Conservation (phyloP, 2,113 vertebrate species). For the Fulica atra region DNA sequence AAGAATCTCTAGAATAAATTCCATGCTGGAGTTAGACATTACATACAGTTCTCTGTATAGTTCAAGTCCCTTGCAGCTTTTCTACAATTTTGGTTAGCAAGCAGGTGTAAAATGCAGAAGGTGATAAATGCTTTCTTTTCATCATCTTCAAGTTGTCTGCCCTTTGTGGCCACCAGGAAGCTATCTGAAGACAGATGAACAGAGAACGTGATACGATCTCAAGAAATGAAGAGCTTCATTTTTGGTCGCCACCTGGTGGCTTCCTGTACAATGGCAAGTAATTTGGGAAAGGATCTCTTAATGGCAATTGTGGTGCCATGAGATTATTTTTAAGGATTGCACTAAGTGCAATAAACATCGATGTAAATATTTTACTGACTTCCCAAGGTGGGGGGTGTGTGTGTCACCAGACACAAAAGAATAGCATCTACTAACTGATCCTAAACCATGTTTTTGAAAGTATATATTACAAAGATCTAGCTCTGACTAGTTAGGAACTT, state of each 20-base stretch:
- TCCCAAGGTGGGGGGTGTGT: not conserved
- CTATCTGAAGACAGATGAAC: conserved; percentile 7
- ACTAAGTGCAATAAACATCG: not conserved
- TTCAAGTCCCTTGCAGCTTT: not conserved
- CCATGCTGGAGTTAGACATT: not conserved
- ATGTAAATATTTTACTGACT: not conserved
- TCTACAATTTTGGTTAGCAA: conserved; percentile 23
- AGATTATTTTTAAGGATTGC: not conserved
- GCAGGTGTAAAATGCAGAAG: not conserved
- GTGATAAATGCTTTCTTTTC: conserved; percentile 56
- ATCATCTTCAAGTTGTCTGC: not conserved
- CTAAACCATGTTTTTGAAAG: not conserved
- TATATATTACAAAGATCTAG: not conserved
- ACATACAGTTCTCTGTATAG: not conserved
- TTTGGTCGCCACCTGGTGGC: conserved; percentile 57
- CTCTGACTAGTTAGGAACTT: not conserved
- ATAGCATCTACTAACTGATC: not conserved
- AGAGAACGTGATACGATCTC: not conserved
- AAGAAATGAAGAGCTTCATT: conserved; percentile 22
- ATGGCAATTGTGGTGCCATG: not conserved
- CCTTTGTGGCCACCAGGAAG: conserved; percentile 37
- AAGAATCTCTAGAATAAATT: not conserved
- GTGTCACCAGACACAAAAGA: not conserved
- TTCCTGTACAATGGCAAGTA: not conserved
- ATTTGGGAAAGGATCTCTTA: not conserved